A percentile compares a stretch with the other conserved stretches of the same genome.
phyloP scores from a whole-genome alignment of 2,797 vertebrate species.

The Xenentodon cancila region DNA sequence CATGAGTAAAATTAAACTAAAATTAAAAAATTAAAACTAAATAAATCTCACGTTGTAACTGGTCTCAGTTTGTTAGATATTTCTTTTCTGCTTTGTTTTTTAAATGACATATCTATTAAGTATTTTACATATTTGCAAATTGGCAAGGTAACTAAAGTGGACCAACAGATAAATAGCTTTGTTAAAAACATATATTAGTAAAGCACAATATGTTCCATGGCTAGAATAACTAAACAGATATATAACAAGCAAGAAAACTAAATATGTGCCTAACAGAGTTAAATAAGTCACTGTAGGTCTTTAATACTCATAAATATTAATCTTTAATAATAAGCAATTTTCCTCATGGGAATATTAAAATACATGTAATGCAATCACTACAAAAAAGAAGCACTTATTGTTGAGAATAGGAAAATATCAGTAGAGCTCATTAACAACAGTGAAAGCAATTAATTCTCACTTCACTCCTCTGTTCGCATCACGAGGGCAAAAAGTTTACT shows the following conservation, averaged over 20 bases:
- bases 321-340: too few species aligned
- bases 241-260: conserved; percentile 27
- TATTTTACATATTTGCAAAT: background rate
- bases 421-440: conserved; percentile 42
- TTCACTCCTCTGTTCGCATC: conserved; percentile 25
- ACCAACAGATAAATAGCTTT: background rate
- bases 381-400: conserved; percentile 13
- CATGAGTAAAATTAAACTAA: too few species aligned
- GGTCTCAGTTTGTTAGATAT: background rate
- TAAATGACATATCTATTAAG: background rate
- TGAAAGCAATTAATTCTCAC: conserved; percentile 55
- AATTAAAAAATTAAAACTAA: too few species aligned
- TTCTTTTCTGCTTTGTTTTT: background rate
- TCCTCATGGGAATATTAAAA: too few species aligned
- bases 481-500: conserved; percentile 21
- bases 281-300: conserved; percentile 51
- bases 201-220: conserved; percentile 1
- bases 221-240: conserved; percentile 28
- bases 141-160: background rate
- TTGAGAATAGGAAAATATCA: conserved; percentile 18
- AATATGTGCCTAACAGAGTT: conserved; percentile 12
- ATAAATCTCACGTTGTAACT: too few species aligned
- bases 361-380: conserved; percentile 2
- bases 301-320: conserved; percentile 26
- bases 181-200: conserved; percentile 14